Percentiles rank a stretch among this genome's conserved stretches.
Evolutionary conservation across 2,888 invertebrate genomes (phyloP).

Genomic region (Drosophila pseudotalamancana): DNA sequence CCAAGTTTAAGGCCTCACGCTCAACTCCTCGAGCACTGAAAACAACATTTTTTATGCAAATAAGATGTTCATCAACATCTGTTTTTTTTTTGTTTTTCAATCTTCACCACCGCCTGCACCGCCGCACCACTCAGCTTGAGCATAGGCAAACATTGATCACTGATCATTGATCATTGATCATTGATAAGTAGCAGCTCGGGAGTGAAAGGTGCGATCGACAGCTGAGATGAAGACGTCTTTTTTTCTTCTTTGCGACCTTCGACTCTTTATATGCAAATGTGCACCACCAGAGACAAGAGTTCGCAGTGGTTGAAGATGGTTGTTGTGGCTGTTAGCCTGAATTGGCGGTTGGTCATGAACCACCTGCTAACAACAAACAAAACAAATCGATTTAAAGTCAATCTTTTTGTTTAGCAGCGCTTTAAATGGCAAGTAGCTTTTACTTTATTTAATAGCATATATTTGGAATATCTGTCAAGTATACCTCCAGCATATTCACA

Average conservation of each 20-base stretch:
- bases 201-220: constrained; percentile 64
- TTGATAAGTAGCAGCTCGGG: constrained; percentile 21
- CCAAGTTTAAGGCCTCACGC: constrained; percentile 67
- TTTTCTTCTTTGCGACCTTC: constrained; percentile 47
- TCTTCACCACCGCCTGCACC: background rate
- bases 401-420: constrained; percentile 5
- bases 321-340: background rate
- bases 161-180: constrained; percentile 41
- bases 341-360: constrained; percentile 21
- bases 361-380: too few species aligned
- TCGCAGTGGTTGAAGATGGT: constrained; percentile 16
- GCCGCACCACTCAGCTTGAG: background rate
- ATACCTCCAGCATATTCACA: constrained; percentile 45
- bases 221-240: constrained; percentile 49
- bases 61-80: constrained; percentile 29
- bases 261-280: constrained; percentile 55
- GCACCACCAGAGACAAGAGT: constrained; percentile 25
- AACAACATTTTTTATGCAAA: constrained; percentile 47
- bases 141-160: constrained; percentile 30
- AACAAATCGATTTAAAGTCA: constrained; percentile 8
- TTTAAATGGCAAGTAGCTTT: constrained; percentile 69
- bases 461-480: constrained; percentile 18
- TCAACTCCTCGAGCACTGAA: constrained; percentile 30
- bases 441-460: constrained; percentile 59
- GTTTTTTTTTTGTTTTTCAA: constrained; percentile 8